Conservation (phyloP, 2,888 invertebrate genomes). For the Heliconius ethilla region DNA sequence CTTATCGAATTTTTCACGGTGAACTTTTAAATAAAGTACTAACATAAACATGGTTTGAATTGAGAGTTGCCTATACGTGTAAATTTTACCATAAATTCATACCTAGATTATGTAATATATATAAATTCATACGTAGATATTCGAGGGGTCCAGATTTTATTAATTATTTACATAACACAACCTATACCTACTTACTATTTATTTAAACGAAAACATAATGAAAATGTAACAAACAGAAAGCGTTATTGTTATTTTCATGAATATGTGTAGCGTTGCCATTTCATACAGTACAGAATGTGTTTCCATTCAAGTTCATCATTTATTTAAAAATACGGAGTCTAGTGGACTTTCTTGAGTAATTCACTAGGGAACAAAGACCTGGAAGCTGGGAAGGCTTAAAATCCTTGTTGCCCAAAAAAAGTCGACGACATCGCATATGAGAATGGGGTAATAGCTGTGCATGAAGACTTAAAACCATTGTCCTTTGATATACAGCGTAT, state of each 20-base stretch:
- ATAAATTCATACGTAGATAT: too few species aligned
- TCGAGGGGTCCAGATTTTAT: not conserved
- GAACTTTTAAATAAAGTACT: too few species aligned
- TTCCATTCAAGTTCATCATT: conserved; percentile 10
- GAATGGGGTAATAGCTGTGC: conserved; percentile 48
- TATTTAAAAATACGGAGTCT: conserved; percentile 29
- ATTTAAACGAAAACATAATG: not conserved
- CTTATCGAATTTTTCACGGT: too few species aligned
- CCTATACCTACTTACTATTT: not conserved
- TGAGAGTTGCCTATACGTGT: too few species aligned
- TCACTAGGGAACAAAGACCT: conserved; percentile 39
- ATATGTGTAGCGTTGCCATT: not conserved
- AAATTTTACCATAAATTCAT: too few species aligned
- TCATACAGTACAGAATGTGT: conserved; percentile 9
- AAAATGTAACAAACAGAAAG: not conserved
- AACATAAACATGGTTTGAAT: too few species aligned
- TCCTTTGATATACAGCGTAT: conserved; percentile 55
- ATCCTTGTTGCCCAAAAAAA: conserved; percentile 42
- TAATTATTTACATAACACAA: not conserved
- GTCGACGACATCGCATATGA: conserved; percentile 42
- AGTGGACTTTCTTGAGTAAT: conserved; percentile 41
- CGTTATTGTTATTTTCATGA: not conserved
- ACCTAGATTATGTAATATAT: too few species aligned
- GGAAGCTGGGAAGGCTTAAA: conserved; percentile 38
- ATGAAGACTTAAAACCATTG: conserved; percentile 54